Evolutionary conservation across 2,888 invertebrate genomes (phyloP), one percentile per base, ranked within the genome.

Genomic region (Amphipyra tragopoginis): DNA sequence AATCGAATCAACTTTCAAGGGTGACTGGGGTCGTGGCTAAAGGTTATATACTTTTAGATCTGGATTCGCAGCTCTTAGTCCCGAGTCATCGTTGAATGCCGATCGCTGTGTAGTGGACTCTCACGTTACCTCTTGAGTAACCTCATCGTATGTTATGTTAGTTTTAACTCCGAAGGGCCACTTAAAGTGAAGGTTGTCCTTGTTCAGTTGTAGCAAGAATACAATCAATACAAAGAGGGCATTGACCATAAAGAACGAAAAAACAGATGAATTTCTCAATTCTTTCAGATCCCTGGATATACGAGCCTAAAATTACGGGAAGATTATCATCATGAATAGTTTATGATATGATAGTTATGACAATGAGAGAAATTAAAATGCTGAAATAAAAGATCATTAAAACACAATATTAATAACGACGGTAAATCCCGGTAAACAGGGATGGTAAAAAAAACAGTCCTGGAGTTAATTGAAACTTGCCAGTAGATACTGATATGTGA

Each of bases 191-290:
- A 99, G 96, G 90, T 97, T 97, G 94, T 99, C 99, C 96, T 99
- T 99, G 96, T 99, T 99, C 94, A 99, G 96, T 96, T 99, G 99
- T 90, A 99, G 97, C 93, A 99, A 97, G 95, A 99, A 98, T 83
- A 99, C 99, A 95, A 99, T 98, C 91, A 99, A 97, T 86, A 99
- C 99, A 97, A 99, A 99, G 86, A 99, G 97, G 81, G 99, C 98
- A 96, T 99, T 99, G 93, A 98, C 95, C 99, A 99, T 99, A 96
- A 99, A 98, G 96, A 99, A 99, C 82, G 97, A 98, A 95, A 99
- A 99, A 73, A 98, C 98, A 78, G 98, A 98, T 85, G 98, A 97
- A 95, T 99, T 98, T 89, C 99, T 96, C 85, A 99, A 96, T 91
- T 98, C 99, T 96, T 98, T 98, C 90, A 99, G 96, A 93, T 98